These are phyloP conservation scores for Bos indicus DNA, from an alignment of 2,113 vertebrate genomes.

Conservation along the genomic window DNA sequence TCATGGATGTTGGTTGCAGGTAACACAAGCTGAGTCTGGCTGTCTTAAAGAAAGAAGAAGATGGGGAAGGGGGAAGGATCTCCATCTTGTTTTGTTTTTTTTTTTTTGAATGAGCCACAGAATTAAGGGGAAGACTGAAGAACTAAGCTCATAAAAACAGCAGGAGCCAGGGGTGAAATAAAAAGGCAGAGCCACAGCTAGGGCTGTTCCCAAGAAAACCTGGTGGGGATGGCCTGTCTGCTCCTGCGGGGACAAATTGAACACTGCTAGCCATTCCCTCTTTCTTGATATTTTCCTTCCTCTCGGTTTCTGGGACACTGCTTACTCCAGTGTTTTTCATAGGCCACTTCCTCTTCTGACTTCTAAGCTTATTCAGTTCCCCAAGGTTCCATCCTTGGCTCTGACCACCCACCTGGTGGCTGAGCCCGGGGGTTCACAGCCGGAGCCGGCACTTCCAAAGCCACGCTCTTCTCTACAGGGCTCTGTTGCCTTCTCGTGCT, in stretches of 20 bases:
- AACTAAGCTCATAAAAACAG: neutral
- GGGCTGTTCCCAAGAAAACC: accelerated
- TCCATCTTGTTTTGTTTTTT: neutral
- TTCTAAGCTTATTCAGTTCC: neutral
- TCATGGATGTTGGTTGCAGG: neutral
- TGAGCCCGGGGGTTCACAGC: neutral
- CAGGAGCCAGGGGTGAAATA: neutral
- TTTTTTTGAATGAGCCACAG: neutral
- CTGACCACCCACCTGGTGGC: neutral
- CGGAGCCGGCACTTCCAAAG: neutral
- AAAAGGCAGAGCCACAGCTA: neutral
- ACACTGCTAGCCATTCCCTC: neutral
- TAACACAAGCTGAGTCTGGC: neutral
- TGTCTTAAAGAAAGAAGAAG: neutral
- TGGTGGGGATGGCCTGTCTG: too few species aligned
- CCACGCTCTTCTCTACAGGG: neutral
- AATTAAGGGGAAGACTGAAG: neutral
- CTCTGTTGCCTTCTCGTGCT: neutral
- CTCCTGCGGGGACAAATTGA: neutral
- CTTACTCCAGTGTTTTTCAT: neutral
- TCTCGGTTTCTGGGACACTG: neutral
- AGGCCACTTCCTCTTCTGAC: neutral
- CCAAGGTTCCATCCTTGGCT: neutral
- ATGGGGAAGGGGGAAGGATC: neutral
- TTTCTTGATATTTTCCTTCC: neutral